phyloP scores from a whole-genome alignment of 1,140 invertebrate species.

The Phortica variegata region DNA sequence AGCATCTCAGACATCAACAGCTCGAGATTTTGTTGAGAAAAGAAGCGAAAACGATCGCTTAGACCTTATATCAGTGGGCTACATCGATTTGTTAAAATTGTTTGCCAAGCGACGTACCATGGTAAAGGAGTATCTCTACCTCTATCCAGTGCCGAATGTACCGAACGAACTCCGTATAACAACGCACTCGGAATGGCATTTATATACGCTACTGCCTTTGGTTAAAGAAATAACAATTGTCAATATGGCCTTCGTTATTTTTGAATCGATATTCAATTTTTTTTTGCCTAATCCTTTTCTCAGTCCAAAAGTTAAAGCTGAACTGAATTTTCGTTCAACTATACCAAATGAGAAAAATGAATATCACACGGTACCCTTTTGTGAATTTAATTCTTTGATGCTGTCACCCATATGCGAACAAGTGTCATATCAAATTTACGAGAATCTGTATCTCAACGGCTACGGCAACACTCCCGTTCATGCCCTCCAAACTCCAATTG shows the following conservation, averaged over 20 bases:
- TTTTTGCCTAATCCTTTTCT: constrained; percentile 21
- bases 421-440: constrained; percentile 23
- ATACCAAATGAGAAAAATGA: constrained; percentile 15
- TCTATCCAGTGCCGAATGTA: constrained; percentile 33
- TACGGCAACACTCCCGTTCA: neutral
- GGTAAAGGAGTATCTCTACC: constrained; percentile 16
- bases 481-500: constrained; percentile 25
- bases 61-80: constrained; percentile 25
- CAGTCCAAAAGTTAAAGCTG: constrained; percentile 3
- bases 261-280: constrained; percentile 41
- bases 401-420: constrained; percentile 11
- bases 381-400: constrained; percentile 15
- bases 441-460: constrained; percentile 5
- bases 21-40: too few relatives aligned
- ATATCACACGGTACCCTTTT: constrained; percentile 21
- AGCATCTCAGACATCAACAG: neutral
- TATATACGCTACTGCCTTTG: constrained; percentile 42
- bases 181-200: constrained; percentile 31
- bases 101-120: constrained; percentile 33
- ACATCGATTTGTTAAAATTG: constrained; percentile 39
- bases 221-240: constrained; percentile 31
- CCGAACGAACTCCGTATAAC: constrained; percentile 20
- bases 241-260: constrained; percentile 34
- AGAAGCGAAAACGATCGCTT: constrained; percentile 2
- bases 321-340: constrained; percentile 28